Percentiles rank a stretch among this genome's conserved stretches.
phyloP scores from a whole-genome alignment of 2,888 invertebrate genomes.

The Drosophila neonasuta region DNA sequence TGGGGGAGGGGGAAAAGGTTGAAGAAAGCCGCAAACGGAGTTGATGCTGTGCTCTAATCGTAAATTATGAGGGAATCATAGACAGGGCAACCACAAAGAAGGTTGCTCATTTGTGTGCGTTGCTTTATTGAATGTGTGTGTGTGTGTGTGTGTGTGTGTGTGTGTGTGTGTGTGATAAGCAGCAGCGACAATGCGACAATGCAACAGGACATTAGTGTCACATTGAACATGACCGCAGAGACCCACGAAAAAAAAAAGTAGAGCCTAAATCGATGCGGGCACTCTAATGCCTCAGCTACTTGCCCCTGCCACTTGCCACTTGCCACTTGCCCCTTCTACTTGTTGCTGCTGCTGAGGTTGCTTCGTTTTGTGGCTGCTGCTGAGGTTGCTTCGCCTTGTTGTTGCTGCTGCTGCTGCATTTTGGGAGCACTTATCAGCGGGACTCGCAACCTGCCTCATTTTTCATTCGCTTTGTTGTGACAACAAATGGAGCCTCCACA shows the following conservation, averaged over 20 bases:
- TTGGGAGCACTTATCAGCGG: constrained; percentile 65
- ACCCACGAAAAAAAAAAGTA: constrained; percentile 4
- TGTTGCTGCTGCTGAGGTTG: constrained; percentile 36
- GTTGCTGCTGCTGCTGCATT: constrained; percentile 44
- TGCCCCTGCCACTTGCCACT: neutral
- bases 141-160: neutral
- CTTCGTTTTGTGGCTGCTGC: constrained; percentile 22
- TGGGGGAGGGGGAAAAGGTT: neutral
- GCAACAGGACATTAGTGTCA: constrained; percentile 78
- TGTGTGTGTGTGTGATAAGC: constrained; percentile 51
- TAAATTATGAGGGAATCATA: constrained; percentile 69
- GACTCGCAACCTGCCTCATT: constrained; percentile 33
- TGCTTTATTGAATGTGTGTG: no score
- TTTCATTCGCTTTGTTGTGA: constrained; percentile 57
- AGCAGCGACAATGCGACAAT: constrained; percentile 47
- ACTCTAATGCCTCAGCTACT: neutral
- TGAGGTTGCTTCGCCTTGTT: constrained; percentile 37
- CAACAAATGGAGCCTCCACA: constrained; percentile 55
- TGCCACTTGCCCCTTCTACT: neutral
- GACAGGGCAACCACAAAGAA: constrained; percentile 30
- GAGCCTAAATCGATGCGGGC: neutral
- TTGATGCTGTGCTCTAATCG: constrained; percentile 42
- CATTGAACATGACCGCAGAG: constrained; percentile 69
- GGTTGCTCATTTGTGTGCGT: constrained; percentile 24
- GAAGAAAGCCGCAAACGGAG: neutral